phyloP scores from a whole-genome alignment of 2,888 invertebrate species.

The Apoda limacodes region DNA sequence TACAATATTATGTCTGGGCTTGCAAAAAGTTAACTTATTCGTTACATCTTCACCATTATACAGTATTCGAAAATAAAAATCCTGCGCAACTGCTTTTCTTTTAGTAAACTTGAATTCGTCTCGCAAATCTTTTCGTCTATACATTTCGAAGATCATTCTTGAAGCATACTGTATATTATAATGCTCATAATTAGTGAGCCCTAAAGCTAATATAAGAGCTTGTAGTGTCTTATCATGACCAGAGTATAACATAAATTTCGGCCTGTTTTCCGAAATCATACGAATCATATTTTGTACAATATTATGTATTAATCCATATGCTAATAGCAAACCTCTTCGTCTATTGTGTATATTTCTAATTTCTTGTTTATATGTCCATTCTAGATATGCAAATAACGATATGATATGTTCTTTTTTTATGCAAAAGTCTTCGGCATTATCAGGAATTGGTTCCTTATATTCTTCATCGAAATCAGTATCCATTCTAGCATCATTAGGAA shows the following conservation, averaged over 20 bases:
- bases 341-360: conserved; percentile 72
- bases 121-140: conserved; percentile 70
- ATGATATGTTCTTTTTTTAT: conserved; percentile 80
- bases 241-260: conserved; percentile 84
- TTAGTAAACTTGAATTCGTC: conserved; percentile 67
- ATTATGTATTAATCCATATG: conserved; percentile 86
- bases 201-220: conserved; percentile 84
- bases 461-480: conserved; percentile 60
- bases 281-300: conserved; percentile 84
- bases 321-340: conserved; percentile 76
- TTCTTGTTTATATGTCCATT: conserved; percentile 80
- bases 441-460: conserved; percentile 50
- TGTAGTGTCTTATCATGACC: conserved; percentile 94
- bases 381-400: conserved; percentile 83
- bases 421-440: conserved; percentile 60
- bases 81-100: conserved; percentile 70
- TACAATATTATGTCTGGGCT: conserved; percentile 62
- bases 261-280: conserved; percentile 81
- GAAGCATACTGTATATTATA: conserved; percentile 88
- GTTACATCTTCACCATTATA: conserved; percentile 92
- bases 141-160: conserved; percentile 88
- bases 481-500: conserved; percentile 55
- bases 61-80: conserved; percentile 85
- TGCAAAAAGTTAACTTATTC: conserved; percentile 83
- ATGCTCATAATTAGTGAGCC: conserved; percentile 72